These are phyloP conservation scores for Anthonomus grandis DNA, from an alignment of 1,140 invertebrate species.

Conservation along the genomic window DNA sequence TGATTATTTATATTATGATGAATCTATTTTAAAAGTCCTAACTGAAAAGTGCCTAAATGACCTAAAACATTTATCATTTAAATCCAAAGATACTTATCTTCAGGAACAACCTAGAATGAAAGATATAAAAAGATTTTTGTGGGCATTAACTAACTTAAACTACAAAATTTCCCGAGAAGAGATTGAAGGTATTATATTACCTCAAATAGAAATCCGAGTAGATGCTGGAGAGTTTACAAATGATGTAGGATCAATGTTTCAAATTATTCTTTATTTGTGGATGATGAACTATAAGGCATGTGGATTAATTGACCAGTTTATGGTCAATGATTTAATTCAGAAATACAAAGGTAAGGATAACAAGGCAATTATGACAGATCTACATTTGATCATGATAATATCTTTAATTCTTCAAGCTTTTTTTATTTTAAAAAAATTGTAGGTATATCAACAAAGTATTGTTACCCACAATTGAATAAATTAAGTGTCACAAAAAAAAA, in stretches of 20 bases:
- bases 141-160: constrained; percentile 39
- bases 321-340: constrained; percentile 24
- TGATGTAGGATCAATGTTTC: constrained; percentile 31
- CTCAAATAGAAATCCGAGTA: constrained; percentile 36
- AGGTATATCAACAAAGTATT: no score
- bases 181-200: constrained; percentile 34
- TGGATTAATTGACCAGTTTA: constrained; percentile 34
- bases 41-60: constrained; percentile 28
- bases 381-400: no score
- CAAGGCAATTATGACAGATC: no score
- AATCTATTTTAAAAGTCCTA: constrained; percentile 38
- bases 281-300: constrained; percentile 40
- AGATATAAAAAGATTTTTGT: constrained; percentile 45
- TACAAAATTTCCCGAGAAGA: constrained; percentile 25
- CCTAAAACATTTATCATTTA: constrained; percentile 26
- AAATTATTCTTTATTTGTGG: constrained; percentile 43
- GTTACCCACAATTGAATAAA: no score
- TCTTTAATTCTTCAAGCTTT: neutral
- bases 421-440: no score
- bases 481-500: no score
- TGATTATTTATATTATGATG: constrained; percentile 45
- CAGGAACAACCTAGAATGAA: constrained; percentile 37
- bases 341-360: constrained; percentile 24
- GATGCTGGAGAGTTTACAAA: constrained; percentile 30
- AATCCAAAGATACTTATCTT: constrained; percentile 27